Evolutionary conservation across 2,888 invertebrate species (phyloP).

Genomic region (Agriopis marginaria): DNA sequence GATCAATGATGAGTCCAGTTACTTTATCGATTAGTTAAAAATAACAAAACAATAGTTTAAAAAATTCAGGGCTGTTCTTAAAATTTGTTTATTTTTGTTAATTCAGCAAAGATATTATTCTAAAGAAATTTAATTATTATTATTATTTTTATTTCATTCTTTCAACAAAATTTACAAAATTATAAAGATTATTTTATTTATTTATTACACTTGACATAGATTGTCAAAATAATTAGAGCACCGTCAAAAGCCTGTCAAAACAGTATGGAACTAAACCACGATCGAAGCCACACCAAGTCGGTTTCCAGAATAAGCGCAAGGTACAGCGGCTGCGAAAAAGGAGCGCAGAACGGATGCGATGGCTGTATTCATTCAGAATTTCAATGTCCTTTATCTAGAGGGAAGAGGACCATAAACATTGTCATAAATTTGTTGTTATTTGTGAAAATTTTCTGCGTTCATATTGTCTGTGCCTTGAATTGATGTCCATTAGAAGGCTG

Average conservation of each 20-base stretch:
- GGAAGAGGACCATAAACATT: constrained; percentile 74
- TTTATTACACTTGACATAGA: too few species aligned
- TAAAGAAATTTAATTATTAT: too few species aligned
- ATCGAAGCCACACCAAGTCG: background rate
- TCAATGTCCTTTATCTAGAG: constrained; percentile 76
- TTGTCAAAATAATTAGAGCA: too few species aligned
- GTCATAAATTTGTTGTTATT: constrained; percentile 78
- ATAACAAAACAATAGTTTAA: too few species aligned
- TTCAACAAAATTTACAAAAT: too few species aligned
- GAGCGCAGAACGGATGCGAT: constrained; percentile 53
- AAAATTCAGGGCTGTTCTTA: too few species aligned
- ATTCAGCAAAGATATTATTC: too few species aligned
- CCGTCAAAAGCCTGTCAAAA: background rate
- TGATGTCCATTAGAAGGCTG: constrained; percentile 45
- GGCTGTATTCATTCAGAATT: constrained; percentile 72
- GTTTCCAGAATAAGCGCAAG: constrained; percentile 52
- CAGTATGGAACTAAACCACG: background rate
- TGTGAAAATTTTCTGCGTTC: constrained; percentile 60
- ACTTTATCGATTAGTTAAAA: too few species aligned
- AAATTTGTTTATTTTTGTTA: too few species aligned
- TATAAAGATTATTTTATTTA: too few species aligned
- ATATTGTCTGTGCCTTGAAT: constrained; percentile 45
- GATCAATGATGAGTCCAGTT: too few species aligned
- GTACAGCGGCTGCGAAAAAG: constrained; percentile 45
- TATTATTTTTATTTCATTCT: too few species aligned